Conservation (phyloP, 2,113 vertebrate genomes). For the Piaya cayana region DNA sequence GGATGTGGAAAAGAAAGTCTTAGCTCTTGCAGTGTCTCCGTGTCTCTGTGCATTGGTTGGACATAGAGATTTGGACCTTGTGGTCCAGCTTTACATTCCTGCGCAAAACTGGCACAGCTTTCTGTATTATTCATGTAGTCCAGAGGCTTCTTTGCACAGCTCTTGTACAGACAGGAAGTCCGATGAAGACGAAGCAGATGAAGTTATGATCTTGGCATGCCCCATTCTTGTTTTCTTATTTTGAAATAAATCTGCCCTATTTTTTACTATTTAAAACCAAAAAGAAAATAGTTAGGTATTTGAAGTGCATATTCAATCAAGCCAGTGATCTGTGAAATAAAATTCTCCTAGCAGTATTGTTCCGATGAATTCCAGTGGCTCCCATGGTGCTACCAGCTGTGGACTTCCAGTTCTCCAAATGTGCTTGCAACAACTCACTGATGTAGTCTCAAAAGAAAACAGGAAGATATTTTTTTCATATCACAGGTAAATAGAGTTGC, state of each 20-base stretch:
- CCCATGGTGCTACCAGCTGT: neutral
- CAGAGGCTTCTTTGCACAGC: neutral
- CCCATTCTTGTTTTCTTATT: neutral
- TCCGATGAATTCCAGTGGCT: neutral
- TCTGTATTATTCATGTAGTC: neutral
- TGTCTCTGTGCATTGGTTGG: neutral
- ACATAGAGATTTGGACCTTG: neutral
- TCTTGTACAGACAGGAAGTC: neutral
- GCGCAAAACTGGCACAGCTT: neutral
- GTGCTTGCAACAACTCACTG: neutral
- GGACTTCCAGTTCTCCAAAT: neutral
- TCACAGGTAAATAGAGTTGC: neutral
- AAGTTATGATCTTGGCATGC: neutral
- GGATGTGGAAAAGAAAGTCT: neutral
- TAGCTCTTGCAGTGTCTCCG: neutral
- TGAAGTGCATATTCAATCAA: neutral
- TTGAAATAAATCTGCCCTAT: neutral
- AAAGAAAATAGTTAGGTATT: neutral
- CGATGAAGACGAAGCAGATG: neutral
- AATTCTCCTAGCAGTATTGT: neutral
- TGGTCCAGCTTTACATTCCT: neutral
- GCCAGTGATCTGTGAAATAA: neutral
- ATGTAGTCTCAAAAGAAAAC: neutral
- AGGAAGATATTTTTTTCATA: neutral
- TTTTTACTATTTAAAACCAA: constrained; percentile 2